Evolutionary conservation across 2,888 invertebrate genomes (phyloP).

Genomic region (Hedya salicella): DNA sequence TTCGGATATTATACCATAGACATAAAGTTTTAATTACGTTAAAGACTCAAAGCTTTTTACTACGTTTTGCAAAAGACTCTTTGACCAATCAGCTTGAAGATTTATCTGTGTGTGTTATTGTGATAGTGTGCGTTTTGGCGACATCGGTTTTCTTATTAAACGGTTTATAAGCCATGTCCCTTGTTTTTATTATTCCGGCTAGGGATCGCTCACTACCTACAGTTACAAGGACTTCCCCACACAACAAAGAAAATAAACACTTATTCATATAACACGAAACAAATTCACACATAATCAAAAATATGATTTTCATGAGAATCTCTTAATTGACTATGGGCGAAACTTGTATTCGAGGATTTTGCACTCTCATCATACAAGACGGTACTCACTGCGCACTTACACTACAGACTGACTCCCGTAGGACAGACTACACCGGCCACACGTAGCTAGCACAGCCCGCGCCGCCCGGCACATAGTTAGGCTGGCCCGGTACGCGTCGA

Average conservation of each 20-base stretch:
- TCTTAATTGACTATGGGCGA: conserved; percentile 33
- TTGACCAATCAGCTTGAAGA: no score
- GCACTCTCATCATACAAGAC: conserved; percentile 31
- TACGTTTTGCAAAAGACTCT: no score
- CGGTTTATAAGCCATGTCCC: no score
- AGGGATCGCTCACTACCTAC: no score
- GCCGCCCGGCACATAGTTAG: neutral
- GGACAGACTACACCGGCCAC: conserved; percentile 30
- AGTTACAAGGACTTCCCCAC: conserved; percentile 19
- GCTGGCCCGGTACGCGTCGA: no score
- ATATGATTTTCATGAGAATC: conserved; percentile 17
- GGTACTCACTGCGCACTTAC: conserved; percentile 36
- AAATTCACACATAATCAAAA: conserved; percentile 41
- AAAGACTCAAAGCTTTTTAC: no score
- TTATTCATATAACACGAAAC: conserved; percentile 34
- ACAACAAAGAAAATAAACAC: conserved; percentile 28
- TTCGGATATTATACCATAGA: no score
- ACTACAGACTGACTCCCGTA: conserved; percentile 36
- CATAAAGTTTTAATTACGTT: no score
- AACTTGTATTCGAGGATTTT: conserved; percentile 13
- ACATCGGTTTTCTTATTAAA: no score
- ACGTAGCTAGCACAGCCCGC: conserved; percentile 39
- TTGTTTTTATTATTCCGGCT: no score
- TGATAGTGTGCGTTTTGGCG: no score
- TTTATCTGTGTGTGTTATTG: no score